Percentiles rank a stretch among this genome's conserved stretches.
These are phyloP conservation scores for Musca vetustissima DNA, from an alignment of 1,140 invertebrate genomes.

Conservation along the genomic window DNA sequence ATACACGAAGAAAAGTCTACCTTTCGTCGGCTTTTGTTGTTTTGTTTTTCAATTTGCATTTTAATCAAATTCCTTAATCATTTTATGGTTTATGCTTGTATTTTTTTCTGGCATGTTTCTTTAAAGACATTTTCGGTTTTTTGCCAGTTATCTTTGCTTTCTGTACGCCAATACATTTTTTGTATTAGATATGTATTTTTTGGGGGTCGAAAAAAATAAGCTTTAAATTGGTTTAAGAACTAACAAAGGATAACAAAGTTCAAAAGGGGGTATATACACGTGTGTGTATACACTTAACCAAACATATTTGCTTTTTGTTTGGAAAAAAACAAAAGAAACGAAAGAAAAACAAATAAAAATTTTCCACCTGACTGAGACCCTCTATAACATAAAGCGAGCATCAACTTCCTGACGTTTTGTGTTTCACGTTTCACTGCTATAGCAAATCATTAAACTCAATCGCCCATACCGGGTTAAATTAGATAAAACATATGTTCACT, in stretches of 20 bases:
- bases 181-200: background rate
- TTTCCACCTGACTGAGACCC: slow-evolving; percentile 16
- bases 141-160: background rate
- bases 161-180: background rate
- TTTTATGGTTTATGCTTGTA: slow-evolving; percentile 4
- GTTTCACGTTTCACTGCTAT: background rate
- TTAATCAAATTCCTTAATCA: slow-evolving; percentile 19
- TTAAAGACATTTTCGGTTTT: background rate
- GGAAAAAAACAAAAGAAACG: background rate
- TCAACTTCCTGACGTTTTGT: background rate
- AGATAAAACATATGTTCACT: slow-evolving; percentile 22
- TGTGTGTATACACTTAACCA: too few species aligned
- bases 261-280: too few species aligned
- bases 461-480: slow-evolving; percentile 15
- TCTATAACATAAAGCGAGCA: background rate
- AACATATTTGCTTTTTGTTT: background rate
- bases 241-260: too few species aligned
- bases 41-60: slow-evolving; percentile 8
- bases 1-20: background rate
- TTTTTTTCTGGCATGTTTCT: background rate
- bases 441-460: slow-evolving; percentile 7
- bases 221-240: slow-evolving; percentile 2
- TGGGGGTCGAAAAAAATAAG: background rate
- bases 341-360: slow-evolving; percentile 19
- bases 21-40: background rate